A percentile compares a stretch with the other conserved stretches of the same genome.
Evolutionary conservation across 1,140 invertebrate genomes (phyloP).

Genomic region (Aphelenchoides avenae): DNA sequence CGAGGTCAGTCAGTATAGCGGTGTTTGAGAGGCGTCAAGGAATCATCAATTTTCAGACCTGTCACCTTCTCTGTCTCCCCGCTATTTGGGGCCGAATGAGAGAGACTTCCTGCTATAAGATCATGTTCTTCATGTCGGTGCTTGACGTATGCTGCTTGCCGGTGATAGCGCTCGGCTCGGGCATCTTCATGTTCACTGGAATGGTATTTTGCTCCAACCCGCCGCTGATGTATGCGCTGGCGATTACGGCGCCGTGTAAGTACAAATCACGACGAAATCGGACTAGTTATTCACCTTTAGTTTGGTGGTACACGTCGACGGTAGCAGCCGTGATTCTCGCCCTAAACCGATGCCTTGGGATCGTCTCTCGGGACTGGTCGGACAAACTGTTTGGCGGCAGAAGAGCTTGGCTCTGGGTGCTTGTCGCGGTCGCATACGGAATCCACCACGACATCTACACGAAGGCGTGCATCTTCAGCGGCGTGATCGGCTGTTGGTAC

Average conservation of each 20-base stretch:
- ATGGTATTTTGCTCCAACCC: constrained; percentile 18
- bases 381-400: constrained; percentile 4
- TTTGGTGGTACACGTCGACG: constrained; percentile 10
- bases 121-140: constrained; percentile 20
- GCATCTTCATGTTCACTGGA: constrained; percentile 17
- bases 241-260: constrained; percentile 14
- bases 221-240: constrained; percentile 13
- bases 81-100: constrained; percentile 10
- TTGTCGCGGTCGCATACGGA: not conserved
- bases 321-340: constrained; percentile 17
- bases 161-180: constrained; percentile 2
- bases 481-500: constrained; percentile 20
- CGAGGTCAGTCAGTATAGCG: constrained; percentile 4
- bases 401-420: constrained; percentile 14
- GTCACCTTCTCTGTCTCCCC: not conserved
- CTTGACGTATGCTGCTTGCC: constrained; percentile 14
- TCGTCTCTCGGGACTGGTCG: constrained; percentile 8
- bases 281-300: constrained; percentile 8
- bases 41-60: not conserved
- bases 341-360: constrained; percentile 17
- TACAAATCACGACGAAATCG: not conserved
- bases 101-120: constrained; percentile 19
- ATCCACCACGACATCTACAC: too few relatives aligned
- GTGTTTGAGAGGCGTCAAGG: too few relatives aligned
- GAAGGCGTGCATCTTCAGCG: constrained; percentile 12